Evolutionary conservation across 1,140 invertebrate species (phyloP), one percentile per base, ranked within the genome.

Genomic region (Hylyphantes graminicola): DNA sequence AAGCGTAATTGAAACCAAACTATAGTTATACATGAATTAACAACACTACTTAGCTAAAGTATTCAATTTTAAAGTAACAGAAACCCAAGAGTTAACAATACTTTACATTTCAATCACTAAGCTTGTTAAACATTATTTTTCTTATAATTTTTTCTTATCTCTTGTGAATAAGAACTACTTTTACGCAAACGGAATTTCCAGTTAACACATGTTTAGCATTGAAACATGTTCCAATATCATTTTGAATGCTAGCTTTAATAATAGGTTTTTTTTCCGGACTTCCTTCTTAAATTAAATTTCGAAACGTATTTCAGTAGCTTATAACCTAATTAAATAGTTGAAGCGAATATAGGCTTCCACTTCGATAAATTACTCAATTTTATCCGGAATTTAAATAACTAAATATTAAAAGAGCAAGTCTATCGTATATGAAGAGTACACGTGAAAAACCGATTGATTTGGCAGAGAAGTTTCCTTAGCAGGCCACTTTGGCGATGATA

Each of bases 191-290:
- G 10, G 11, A 7, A 10, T 70, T 50, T 17, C 68, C 53, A 70
- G 53, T 70, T 19, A 54, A 70, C 68, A 54, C 50, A 10, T 70
- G 68, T 70, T 54, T 53, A 17, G 50, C 6, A 19, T 70, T 17
- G 35, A 51, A 70, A 51, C 68, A 19, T 48, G 5, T 15, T 7
- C 54, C 68, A 54, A 53, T 70, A 54, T 9, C 13, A 70, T 50
- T 70, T 70, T 51, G 68, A 5, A 70, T 70, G 67, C 50, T 48
- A 70, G 12, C 11, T 35, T 35, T 17, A 70, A 70, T 15, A 70
- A 70, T 70, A 9, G 50, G 2, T 17, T 51, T 17, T 10, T 21
- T n/a, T n/a, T 11, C n/a, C 13, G 48, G 6, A 53, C 7, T n/a
- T n/a, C 12, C n/a, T 17, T 11, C 9, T 53, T 70, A 70, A 70